Evolutionary conservation across 2,113 vertebrate species (phyloP).

Genomic region (Gila orcuttii): DNA sequence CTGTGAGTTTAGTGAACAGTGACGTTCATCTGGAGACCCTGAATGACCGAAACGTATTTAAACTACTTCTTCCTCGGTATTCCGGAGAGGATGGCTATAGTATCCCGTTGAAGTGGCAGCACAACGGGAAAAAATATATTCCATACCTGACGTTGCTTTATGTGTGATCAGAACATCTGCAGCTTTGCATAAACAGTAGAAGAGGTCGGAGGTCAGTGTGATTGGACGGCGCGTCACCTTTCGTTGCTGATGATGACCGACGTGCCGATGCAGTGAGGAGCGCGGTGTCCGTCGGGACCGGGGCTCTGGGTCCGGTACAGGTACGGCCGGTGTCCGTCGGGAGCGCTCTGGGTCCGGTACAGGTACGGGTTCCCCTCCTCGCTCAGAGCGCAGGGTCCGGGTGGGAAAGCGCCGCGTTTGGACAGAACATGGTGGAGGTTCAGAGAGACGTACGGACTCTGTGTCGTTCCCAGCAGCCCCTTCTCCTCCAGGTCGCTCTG

Average conservation of each 20-base stretch:
- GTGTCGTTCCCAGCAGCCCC: constrained; percentile 66
- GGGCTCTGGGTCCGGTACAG: constrained; percentile 65
- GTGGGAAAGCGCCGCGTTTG: constrained; percentile 79
- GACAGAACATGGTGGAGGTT: constrained; percentile 87
- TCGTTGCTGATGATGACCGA: constrained; percentile 93
- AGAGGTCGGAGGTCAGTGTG: not conserved
- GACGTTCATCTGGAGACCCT: not conserved
- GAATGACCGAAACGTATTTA: not conserved
- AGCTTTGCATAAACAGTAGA: not conserved
- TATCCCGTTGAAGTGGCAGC: not conserved
- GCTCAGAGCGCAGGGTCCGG: constrained; percentile 70
- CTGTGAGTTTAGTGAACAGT: not conserved
- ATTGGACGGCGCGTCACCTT: constrained; percentile 77
- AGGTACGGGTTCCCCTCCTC: constrained; percentile 73
- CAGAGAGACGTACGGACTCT: constrained; percentile 83
- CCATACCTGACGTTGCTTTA: no score
- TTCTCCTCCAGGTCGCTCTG: constrained; percentile 66
- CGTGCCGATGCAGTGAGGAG: constrained; percentile 86
- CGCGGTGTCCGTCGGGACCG: constrained; percentile 73
- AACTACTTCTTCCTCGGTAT: not conserved
- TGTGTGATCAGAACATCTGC: not conserved
- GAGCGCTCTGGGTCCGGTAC: constrained; percentile 76
- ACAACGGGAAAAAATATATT: no score
- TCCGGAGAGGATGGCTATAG: not conserved
- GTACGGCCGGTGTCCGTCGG: constrained; percentile 69